These are phyloP conservation scores for Addax nasomaculatus DNA, from an alignment of 2,113 vertebrate genomes.

Conservation along the genomic window DNA sequence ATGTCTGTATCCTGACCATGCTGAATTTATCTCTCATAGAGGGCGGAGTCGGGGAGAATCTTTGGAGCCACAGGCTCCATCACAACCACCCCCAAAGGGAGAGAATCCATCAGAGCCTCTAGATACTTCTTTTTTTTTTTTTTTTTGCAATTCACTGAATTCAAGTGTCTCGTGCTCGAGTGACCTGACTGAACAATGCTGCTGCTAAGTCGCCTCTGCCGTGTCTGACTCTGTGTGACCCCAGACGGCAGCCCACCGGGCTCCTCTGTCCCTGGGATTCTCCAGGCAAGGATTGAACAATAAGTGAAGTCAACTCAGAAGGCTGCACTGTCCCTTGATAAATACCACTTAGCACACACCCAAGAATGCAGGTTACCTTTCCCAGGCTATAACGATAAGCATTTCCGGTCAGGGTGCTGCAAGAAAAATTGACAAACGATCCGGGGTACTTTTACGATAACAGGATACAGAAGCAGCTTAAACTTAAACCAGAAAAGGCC, in stretches of 20 bases:
- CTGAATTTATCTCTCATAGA: neutral
- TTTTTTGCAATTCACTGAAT: rapidly evolving
- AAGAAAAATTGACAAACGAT: neutral
- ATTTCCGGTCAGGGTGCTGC: neutral
- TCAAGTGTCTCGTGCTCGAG: rapidly evolving
- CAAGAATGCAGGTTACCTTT: neutral
- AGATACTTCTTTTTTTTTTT: neutral
- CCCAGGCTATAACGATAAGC: neutral
- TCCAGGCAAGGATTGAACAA: neutral
- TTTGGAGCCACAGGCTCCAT: neutral
- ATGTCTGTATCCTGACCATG: neutral
- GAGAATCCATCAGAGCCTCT: neutral
- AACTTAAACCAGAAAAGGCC: neutral
- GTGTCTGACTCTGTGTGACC: neutral
- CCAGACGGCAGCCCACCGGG: neutral
- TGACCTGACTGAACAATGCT: neutral
- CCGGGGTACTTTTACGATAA: neutral
- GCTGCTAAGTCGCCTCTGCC: neutral
- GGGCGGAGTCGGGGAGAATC: neutral
- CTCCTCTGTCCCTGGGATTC: neutral
- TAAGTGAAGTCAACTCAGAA: too few species aligned
- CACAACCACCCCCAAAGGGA: neutral
- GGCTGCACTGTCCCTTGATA: rapidly evolving
- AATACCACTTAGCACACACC: rapidly evolving
- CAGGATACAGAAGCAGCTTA: neutral